Evolutionary conservation across 2,888 invertebrate genomes (phyloP), one percentile per base, ranked within the genome.

Genomic region (Acronicta leporina): DNA sequence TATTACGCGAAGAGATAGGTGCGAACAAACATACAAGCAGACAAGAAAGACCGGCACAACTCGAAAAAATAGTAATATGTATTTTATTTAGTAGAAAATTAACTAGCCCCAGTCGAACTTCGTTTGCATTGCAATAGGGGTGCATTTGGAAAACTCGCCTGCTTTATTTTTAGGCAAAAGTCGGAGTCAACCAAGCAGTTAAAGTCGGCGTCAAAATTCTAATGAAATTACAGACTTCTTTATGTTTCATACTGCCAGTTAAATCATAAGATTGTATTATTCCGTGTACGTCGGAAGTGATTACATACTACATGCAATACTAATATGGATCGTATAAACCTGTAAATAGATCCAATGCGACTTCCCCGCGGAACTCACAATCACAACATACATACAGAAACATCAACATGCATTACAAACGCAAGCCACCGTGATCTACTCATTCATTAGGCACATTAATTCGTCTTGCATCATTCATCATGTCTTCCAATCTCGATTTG

Each of bases 391-490:
- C 38, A 48, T 43, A 43, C n/a, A 43, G 42, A 41, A 20, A 15
- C 33, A n/a, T 38, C 63, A 54, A 44, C 20, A 43, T 53, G 58
- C 54, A 15, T 40, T 60, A 45, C 7, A 71, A 52, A 57, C 48
- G 46, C 52, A 63, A 62, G 58, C 48, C 50, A 33, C 35, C 44
- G 55, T 55, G 63, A 56, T 55, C 75, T 53, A 46, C 50, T 58
- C 78, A 60, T 67, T 77, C 67, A 71, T 71, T 71, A 58, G 44
- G 45, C 59, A 75, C 57, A 75, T 75, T 56, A 60, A 67, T 67
- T 75, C 30, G 60, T 61, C 48, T 56, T 33, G 43, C 47, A 69
- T 69, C 57, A 72, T 62, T 68, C 63, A 56, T 63, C 63, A 44
- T 55, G 60, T 64, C 63, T 59, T 50, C 45, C 58, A 63, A 68